Conservation (phyloP, 2,797 vertebrate species). For the Myripristis jacobus region DNA sequence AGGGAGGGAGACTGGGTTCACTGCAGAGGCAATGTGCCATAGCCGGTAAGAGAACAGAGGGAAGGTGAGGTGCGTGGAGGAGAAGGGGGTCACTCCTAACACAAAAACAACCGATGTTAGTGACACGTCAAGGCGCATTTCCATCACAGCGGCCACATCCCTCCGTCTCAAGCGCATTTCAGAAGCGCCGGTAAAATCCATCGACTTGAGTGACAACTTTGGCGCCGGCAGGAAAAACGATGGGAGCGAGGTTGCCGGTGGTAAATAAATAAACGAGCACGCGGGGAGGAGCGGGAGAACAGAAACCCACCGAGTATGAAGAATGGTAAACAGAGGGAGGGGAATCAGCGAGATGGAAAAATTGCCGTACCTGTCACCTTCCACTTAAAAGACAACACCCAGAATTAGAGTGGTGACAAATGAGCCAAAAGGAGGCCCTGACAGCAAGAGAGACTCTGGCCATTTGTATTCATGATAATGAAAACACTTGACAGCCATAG, state of each 20-base stretch:
- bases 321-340: not conserved
- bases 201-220: constrained; percentile 15
- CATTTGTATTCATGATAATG: constrained; percentile 49
- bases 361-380: constrained; percentile 3
- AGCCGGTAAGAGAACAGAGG: constrained; percentile 8
- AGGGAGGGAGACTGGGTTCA: constrained; percentile 1
- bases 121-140: constrained; percentile 7
- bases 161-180: not conserved
- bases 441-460: constrained; percentile 13
- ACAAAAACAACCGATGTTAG: not conserved
- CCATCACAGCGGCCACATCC: not conserved
- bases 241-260: not conserved
- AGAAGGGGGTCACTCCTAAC: not conserved
- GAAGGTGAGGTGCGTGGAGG: not conserved
- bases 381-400: constrained; percentile 1
- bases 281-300: not conserved
- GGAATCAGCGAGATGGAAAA: not conserved
- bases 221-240: not conserved
- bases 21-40: constrained; percentile 15
- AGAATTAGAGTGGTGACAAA: constrained; percentile 5
- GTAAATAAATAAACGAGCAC: constrained; percentile 9
- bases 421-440: constrained; percentile 8
- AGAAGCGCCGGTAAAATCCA: not conserved
- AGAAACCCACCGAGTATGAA: not conserved
- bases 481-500: constrained; percentile 17